A percentile compares a stretch with the other conserved stretches of the same genome.
These are phyloP conservation scores for Panthera tigris DNA, from an alignment of 2,113 vertebrate species.

Conservation along the genomic window DNA sequence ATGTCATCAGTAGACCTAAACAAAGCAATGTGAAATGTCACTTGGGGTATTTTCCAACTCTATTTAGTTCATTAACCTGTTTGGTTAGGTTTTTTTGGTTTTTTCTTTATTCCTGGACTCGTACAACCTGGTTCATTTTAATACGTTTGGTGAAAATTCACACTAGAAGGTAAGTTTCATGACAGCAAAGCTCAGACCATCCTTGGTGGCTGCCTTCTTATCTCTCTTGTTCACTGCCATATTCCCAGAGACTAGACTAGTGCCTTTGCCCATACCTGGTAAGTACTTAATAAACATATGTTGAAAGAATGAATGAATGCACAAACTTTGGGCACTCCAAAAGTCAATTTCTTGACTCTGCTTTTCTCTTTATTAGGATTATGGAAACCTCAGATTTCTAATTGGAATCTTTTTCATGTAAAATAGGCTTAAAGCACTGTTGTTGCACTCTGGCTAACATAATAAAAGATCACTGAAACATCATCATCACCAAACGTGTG, in stretches of 20 bases:
- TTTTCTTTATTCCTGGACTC: not conserved
- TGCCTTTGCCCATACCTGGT: not conserved
- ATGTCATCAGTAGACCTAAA: not conserved
- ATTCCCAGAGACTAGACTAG: not conserved
- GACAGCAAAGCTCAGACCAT: not conserved
- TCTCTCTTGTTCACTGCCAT: not conserved
- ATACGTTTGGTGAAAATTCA: conserved; percentile 14
- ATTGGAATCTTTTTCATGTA: not conserved
- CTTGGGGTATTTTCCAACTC: not conserved
- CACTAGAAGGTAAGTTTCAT: not conserved
- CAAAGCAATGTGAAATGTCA: conserved; percentile 20
- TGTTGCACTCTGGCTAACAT: not conserved
- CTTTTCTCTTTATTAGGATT: not conserved
- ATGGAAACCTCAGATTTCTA: conserved; percentile 10
- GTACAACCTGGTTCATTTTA: conserved; percentile 3
- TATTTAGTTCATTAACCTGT: conserved; percentile 30
- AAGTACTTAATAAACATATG: not conserved
- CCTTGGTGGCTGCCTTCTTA: not conserved
- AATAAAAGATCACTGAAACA: conserved; percentile 19
- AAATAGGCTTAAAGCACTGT: not conserved
- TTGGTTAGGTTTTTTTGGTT: not conserved
- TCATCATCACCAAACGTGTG: not conserved
- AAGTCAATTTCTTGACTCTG: not conserved
- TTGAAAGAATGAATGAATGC: not conserved
- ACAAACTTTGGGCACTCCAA: not conserved